Conservation (phyloP, 2,888 invertebrate genomes). For the Ceraclea dissimilis region DNA sequence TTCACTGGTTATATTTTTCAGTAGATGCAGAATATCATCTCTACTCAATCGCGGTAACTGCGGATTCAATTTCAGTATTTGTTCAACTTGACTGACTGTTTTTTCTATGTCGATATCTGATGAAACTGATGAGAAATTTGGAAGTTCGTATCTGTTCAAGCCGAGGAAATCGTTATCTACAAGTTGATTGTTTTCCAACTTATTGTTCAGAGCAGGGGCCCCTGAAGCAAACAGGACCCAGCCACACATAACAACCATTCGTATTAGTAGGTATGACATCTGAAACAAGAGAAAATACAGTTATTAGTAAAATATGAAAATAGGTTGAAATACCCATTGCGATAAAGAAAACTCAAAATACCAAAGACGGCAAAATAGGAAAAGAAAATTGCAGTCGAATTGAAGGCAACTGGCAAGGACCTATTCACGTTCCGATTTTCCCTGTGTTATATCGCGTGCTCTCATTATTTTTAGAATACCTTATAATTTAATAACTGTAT, state of each 20-base stretch:
- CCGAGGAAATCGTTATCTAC: not conserved
- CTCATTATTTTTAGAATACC: too few relatives aligned
- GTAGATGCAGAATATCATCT: constrained; percentile 57
- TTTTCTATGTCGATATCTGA: constrained; percentile 16
- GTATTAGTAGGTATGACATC: constrained; percentile 3
- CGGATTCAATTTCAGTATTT: constrained; percentile 51
- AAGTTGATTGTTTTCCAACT: not conserved
- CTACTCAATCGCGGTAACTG: constrained; percentile 56
- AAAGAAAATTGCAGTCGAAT: too few relatives aligned
- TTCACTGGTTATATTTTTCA: constrained; percentile 56
- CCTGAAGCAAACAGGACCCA: not conserved
- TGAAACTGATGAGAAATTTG: constrained; percentile 8
- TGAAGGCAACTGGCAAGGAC: too few relatives aligned
- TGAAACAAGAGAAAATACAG: constrained; percentile 5
- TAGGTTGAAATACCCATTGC: too few relatives aligned
- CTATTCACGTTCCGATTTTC: too few relatives aligned
- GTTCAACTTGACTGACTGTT: constrained; percentile 62
- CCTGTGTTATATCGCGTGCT: too few relatives aligned
- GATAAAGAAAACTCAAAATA: too few relatives aligned
- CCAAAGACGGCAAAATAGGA: too few relatives aligned
- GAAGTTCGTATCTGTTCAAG: constrained; percentile 7
- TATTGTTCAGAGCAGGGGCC: constrained; percentile 4
- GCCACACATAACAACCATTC: not conserved
- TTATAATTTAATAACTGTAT: too few relatives aligned
- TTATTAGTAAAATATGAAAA: too few relatives aligned